These are phyloP conservation scores for Alviniconcha marisindica DNA, from an alignment of 1,140 invertebrate genomes.

Conservation along the genomic window DNA sequence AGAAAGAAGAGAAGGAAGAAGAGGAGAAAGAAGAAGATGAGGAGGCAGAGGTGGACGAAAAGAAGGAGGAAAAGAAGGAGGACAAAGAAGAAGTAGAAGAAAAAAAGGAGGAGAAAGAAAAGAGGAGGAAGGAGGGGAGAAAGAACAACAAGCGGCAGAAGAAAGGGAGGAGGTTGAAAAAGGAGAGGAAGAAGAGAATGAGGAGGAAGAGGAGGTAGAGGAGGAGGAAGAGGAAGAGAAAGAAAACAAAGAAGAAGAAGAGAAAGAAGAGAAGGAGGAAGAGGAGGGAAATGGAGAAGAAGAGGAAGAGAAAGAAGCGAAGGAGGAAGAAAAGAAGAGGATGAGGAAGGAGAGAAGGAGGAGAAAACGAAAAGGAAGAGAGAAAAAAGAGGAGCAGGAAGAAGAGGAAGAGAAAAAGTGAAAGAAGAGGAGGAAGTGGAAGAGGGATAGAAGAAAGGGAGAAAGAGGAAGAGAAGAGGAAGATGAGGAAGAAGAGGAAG, in stretches of 20 bases:
- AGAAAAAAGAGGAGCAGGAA: too few species aligned
- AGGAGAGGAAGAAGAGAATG: conserved; percentile 23
- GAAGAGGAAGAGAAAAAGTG: neutral
- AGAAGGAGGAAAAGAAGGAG: neutral
- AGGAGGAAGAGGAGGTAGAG: neutral
- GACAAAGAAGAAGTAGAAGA: neutral
- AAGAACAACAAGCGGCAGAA: neutral
- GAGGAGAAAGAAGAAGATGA: neutral
- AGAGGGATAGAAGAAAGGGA: neutral
- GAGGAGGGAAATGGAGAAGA: conserved; percentile 2
- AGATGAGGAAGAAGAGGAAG: too few species aligned
- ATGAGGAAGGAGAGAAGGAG: conserved; percentile 26
- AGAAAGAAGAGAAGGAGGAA: neutral
- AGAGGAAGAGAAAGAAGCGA: conserved; percentile 10
- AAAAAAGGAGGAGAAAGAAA: conserved; percentile 27
- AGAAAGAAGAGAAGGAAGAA: too few species aligned
- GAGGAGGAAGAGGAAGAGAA: neutral
- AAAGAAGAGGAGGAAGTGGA: neutral
- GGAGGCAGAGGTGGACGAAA: neutral
- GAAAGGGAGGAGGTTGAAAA: neutral
- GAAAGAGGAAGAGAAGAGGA: neutral
- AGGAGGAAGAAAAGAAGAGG: neutral
- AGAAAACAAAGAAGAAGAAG: neutral
- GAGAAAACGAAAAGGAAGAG: neutral
- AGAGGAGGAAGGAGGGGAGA: conserved; percentile 15